Base-by-base conservation (phyloP, 2,113 vertebrate genomes). In the Scatophagus argus region DNA sequence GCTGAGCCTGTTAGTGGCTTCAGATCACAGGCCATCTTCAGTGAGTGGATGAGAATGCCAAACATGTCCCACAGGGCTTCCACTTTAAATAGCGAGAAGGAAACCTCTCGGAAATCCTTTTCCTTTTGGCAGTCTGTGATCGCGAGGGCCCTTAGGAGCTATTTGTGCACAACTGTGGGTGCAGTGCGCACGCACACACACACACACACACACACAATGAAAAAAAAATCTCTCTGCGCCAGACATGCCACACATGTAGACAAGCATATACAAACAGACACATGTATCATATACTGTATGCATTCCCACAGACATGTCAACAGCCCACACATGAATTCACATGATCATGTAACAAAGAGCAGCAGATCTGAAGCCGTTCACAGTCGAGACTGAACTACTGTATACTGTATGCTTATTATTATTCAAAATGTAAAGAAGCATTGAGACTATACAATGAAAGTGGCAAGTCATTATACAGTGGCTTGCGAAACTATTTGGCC, bases 91-190 rank as follows among this genome's bases (percentile, higher is more conserved):
- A 92, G 87, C 72, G 68, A 87, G 83, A 85, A 88, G 88, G 90
- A 90, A 94, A 92, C 90, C 89, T 92, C 91, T 92, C 89, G 85
- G 92, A 94, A 93, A 94, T 91, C 88, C 89, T 90, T 89, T 92
- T 89, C 87, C 92, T 93, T 87, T 89, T 87, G 92, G 89, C 89
- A 85, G 87, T 79, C 81, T 90, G 89, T 90, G 87, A 93, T 91
- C 74, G 82, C 59, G 47, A 88, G 62, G 87, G 87, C 89, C 91
- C 90, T 75, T 71, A 89, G 90, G 91, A 93, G 83, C 83, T 87
- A 87, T 90, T 87, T 89, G 87, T 87, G 77, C 56, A 19, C 60
- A 61, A 36, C 77, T 84, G 76, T 80, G 82, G 54, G 68, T 77
- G 76, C 74, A 71, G 52, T 44, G 66, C 80, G 74, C 70, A 77